phyloP scores from a whole-genome alignment of 2,113 vertebrate genomes.

The Rafetus swinhoei region DNA sequence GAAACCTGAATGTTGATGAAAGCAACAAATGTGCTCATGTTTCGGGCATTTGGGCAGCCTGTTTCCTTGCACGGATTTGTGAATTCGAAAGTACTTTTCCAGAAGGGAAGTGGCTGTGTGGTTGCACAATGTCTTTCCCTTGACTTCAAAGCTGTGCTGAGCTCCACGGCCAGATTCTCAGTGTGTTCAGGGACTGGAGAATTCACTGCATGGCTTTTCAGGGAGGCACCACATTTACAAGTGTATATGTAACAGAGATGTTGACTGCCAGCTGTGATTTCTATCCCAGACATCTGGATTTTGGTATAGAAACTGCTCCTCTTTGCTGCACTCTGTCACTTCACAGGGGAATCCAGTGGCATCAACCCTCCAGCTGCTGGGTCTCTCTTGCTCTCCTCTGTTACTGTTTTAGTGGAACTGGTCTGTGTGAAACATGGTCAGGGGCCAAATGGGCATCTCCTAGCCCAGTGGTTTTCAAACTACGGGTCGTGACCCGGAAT shows the following conservation, averaged over 20 bases:
- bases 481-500: no score
- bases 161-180: not conserved
- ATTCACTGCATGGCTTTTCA: not conserved
- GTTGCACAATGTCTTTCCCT: not conserved
- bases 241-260: not conserved
- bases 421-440: no score
- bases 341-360: not conserved
- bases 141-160: not conserved
- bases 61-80: not conserved
- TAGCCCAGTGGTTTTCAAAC: no score
- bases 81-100: not conserved
- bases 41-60: not conserved
- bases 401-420: no score
- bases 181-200: not conserved
- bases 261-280: not conserved
- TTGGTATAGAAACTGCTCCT: not conserved
- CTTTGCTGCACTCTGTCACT: not conserved
- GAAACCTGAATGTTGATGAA: not conserved
- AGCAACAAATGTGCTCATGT: not conserved
- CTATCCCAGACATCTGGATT: not conserved
- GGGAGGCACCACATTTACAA: not conserved
- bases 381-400: not conserved
- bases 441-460: no score
- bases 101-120: not conserved
- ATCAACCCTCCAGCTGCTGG: not conserved